Evolutionary conservation across 1,140 invertebrate species (phyloP).

Genomic region (Drosophila chauvacae): DNA sequence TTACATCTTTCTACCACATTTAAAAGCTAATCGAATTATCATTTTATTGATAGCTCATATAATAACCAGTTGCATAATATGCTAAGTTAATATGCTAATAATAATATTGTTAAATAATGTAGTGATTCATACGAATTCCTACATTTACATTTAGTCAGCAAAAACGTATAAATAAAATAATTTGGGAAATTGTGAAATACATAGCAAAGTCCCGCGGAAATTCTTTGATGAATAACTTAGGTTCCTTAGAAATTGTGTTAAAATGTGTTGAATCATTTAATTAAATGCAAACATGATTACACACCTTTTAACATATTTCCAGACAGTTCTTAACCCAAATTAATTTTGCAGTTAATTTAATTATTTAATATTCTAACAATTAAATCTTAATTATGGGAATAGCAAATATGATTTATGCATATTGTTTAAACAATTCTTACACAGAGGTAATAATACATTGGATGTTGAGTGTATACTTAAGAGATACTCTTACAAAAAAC

Average conservation of each 20-base stretch:
- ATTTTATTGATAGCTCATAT: background rate
- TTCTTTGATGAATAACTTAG: background rate
- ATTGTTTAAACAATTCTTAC: background rate
- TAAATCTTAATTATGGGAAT: background rate
- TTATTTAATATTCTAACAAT: background rate
- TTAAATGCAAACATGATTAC: background rate
- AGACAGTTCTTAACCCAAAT: too few species aligned
- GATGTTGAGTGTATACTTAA: too few species aligned
- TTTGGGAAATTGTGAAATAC: slow-evolving; percentile 1
- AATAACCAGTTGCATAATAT: background rate
- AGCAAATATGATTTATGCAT: background rate
- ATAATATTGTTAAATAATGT: background rate
- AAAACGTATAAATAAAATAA: background rate
- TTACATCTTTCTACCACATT: background rate
- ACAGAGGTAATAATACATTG: background rate
- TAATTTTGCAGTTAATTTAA: background rate
- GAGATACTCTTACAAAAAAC: too few species aligned
- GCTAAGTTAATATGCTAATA: background rate
- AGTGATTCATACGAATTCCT: background rate
- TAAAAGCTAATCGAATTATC: background rate
- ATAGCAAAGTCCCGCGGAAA: background rate
- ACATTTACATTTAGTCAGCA: background rate
- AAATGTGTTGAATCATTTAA: background rate
- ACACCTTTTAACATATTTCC: background rate
- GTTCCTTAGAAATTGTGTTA: background rate